Percentiles rank a stretch among this genome's conserved stretches.
Evolutionary conservation across 2,888 invertebrate species (phyloP).

Genomic region (Eupithecia inturbata): DNA sequence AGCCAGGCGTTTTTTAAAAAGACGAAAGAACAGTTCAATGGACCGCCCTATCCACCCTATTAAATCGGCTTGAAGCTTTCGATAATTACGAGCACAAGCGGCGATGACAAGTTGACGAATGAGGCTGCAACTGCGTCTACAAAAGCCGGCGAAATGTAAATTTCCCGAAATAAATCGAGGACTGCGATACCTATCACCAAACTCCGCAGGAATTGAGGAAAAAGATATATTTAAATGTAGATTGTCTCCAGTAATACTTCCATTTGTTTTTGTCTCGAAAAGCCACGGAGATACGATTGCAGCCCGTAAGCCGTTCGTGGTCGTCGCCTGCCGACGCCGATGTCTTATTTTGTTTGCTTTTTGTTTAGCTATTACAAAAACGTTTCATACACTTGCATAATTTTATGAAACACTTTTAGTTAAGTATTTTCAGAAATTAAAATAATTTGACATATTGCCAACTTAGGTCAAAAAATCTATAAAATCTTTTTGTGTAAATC

Average conservation of each 20-base stretch:
- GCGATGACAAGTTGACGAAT: conserved; percentile 50
- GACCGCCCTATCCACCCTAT: background rate
- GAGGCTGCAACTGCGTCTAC: conserved; percentile 48
- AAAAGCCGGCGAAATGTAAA: conserved; percentile 69
- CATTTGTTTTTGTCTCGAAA: conserved; percentile 81
- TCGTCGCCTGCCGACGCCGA: conserved; percentile 48
- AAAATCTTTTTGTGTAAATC: background rate
- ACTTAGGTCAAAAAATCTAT: background rate
- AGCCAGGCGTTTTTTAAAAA: background rate
- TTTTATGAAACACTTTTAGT: background rate
- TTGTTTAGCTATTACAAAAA: conserved; percentile 34
- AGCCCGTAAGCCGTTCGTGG: conserved; percentile 68
- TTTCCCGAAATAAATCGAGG: conserved; percentile 77
- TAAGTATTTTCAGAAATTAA: background rate
- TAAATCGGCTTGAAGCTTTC: background rate
- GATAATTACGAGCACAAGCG: conserved; percentile 34
- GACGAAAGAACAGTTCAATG: background rate
- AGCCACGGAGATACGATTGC: conserved; percentile 73
- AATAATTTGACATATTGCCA: background rate
- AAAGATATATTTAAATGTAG: conserved; percentile 84
- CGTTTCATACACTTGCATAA: background rate
- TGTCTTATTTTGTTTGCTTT: conserved; percentile 46
- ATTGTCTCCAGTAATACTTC: conserved; percentile 82
- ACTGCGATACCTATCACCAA: conserved; percentile 80
- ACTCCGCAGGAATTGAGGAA: conserved; percentile 80